Evolutionary conservation across 2,888 invertebrate species (phyloP).

Genomic region (Apeira syringaria): DNA sequence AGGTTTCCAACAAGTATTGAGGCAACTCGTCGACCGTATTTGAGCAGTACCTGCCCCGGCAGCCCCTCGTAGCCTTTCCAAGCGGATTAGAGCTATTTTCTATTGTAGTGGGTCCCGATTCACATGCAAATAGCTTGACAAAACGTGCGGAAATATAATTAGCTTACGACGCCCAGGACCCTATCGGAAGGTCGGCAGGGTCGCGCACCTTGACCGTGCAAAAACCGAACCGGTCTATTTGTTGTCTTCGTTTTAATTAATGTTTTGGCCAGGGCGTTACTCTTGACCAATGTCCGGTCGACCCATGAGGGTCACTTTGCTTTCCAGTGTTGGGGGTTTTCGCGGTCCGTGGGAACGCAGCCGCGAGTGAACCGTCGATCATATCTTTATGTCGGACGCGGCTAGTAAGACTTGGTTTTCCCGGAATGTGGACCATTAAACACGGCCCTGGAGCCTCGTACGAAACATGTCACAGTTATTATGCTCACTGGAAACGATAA

Average conservation of each 20-base stretch:
- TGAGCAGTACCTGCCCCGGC: constrained; percentile 47
- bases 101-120: constrained; percentile 70
- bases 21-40: constrained; percentile 45
- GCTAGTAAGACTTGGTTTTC: constrained; percentile 70
- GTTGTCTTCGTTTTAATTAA: constrained; percentile 73
- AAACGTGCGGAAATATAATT: constrained; percentile 83
- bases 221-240: constrained; percentile 70
- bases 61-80: constrained; percentile 41
- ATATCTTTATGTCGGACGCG: constrained; percentile 70
- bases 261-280: constrained; percentile 68
- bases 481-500: constrained; percentile 77
- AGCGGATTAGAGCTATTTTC: constrained; percentile 60
- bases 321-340: constrained; percentile 43
- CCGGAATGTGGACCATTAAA: constrained; percentile 75
- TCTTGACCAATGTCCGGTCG: constrained; percentile 69
- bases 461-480: constrained; percentile 81
- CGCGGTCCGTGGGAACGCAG: constrained; percentile 75
- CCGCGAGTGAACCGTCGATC: constrained; percentile 53
- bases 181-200: constrained; percentile 41
- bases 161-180: constrained; percentile 63
- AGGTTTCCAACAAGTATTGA: constrained; percentile 68
- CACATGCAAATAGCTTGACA: constrained; percentile 75
- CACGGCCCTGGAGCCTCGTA: constrained; percentile 69
- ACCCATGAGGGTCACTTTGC: constrained; percentile 37
- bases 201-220: constrained; percentile 61